Evolutionary conservation across 2,113 vertebrate genomes (phyloP).

Genomic region (Aldabrachelys gigantea): DNA sequence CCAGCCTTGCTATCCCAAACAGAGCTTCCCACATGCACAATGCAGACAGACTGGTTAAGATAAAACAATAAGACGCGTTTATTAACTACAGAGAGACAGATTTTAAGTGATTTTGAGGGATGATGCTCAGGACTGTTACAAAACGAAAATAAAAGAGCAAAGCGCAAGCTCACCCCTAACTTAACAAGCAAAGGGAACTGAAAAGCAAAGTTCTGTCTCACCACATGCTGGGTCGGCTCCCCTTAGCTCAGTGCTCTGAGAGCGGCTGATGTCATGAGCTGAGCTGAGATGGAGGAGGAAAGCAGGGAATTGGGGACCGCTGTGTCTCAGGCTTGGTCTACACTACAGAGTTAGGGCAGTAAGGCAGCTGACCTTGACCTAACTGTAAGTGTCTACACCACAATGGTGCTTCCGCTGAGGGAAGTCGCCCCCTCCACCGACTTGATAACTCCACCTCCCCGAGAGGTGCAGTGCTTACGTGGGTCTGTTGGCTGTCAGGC

Average conservation of each 20-base stretch:
- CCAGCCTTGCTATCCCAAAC: not conserved
- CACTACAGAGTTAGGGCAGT: not conserved
- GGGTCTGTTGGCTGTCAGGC: too few relatives aligned
- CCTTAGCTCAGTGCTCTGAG: not conserved
- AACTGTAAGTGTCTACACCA: too few relatives aligned
- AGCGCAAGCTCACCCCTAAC: not conserved
- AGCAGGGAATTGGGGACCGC: not conserved
- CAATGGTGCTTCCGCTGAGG: too few relatives aligned
- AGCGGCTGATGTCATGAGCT: not conserved
- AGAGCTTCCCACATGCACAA: not conserved
- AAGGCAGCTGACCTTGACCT: too few relatives aligned
- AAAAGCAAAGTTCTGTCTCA: not conserved
- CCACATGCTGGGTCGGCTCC: not conserved
- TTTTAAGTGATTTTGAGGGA: not conserved
- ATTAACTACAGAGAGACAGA: not conserved
- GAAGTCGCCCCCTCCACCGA: too few relatives aligned
- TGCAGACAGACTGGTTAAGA: too few relatives aligned
- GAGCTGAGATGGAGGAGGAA: not conserved
- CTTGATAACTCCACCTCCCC: too few relatives aligned
- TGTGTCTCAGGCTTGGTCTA: not conserved
- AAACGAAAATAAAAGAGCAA: not conserved
- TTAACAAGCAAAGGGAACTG: not conserved
- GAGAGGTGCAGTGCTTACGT: too few relatives aligned
- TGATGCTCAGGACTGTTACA: not conserved
- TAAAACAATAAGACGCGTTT: not conserved